Base-by-base conservation (phyloP, 2,888 invertebrate species). In the Andrena marginata region DNA sequence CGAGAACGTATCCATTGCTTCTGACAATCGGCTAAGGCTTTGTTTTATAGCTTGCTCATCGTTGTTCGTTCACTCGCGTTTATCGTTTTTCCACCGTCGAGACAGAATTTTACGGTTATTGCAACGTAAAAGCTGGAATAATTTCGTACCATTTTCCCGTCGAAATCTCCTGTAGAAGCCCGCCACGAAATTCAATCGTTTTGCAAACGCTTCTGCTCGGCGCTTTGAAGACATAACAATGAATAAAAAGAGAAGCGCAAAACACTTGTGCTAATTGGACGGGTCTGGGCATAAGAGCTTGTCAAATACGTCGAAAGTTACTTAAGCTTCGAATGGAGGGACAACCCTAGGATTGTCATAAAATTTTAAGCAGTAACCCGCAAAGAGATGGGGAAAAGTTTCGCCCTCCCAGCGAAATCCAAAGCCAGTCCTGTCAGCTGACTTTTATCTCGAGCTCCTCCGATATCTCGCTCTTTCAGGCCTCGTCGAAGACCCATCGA, bases 21-120 rank as follows among this genome's bases (percentile, higher is more conserved):
- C 62, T 59, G 64, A 73, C 68, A 73, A 80, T 73, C 62, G 68
- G 62, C 73, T 69, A 73, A 64, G 42, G 68, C 56, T 60, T 81
- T 64, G 60, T 79, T 73, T 79, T 62, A 69, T 80, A 60, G 31
- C 56, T 51, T 48, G 65, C 49, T 63, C 65, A 54, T 81, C 69
- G 82, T 63, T 68, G 23, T 8, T 60, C 59, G 65, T 20, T 7
- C 33, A 7, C 2, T 3, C 49, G 60, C 59, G 23, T 76, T 62
- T 65, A 42, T 63, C 76, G 76, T 71, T 73, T 78, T 60, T 60
- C 48, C n/a, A 20, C 20, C 33, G 42, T 56, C 63, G 62, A 48
- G 48, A 48, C 13, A 60, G 20, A 56, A 60, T 63, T 77, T 64
- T 51, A 68, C 29, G 29, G 29, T 59, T 29, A 33, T 23, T 74